These are phyloP conservation scores for Entelurus aequoreus DNA, from an alignment of 2,113 vertebrate genomes.

Conservation along the genomic window DNA sequence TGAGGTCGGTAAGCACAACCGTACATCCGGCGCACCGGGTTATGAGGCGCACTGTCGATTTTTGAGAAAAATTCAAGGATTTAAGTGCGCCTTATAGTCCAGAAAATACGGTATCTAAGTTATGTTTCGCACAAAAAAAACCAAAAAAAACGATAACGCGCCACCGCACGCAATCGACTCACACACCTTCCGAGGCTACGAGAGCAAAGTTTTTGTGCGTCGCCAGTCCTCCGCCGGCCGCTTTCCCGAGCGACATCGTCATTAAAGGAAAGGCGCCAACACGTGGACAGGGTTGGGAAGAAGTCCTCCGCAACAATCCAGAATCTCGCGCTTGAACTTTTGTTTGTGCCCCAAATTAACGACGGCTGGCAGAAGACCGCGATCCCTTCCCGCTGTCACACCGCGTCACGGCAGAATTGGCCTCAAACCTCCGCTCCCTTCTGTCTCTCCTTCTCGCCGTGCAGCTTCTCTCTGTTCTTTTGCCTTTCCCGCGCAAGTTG, in stretches of 20 bases:
- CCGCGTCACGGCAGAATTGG: conserved; percentile 64
- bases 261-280: conserved; percentile 15
- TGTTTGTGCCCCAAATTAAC: conserved; percentile 60
- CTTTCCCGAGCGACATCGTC: neutral
- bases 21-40: too few species aligned
- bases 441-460: conserved; percentile 13
- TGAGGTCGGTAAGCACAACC: too few species aligned
- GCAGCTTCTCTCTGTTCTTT: conserved; percentile 40
- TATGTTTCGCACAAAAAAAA: neutral
- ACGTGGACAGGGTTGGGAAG: conserved; percentile 38
- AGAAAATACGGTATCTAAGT: too few species aligned
- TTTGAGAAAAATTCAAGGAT: too few species aligned
- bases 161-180: conserved; percentile 6
- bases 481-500: conserved; percentile 63
- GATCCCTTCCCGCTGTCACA: conserved; percentile 51
- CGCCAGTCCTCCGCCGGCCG: too few species aligned
- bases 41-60: too few species aligned
- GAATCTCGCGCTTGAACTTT: conserved; percentile 41
- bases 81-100: too few species aligned
- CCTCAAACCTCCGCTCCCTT: conserved; percentile 51
- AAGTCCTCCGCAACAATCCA: conserved; percentile 17
- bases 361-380: conserved; percentile 44
- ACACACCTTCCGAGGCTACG: neutral
- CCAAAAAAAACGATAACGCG: neutral
- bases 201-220: neutral